phyloP scores from a whole-genome alignment of 2,888 invertebrate species.

The Caenorhabditis angaria region DNA sequence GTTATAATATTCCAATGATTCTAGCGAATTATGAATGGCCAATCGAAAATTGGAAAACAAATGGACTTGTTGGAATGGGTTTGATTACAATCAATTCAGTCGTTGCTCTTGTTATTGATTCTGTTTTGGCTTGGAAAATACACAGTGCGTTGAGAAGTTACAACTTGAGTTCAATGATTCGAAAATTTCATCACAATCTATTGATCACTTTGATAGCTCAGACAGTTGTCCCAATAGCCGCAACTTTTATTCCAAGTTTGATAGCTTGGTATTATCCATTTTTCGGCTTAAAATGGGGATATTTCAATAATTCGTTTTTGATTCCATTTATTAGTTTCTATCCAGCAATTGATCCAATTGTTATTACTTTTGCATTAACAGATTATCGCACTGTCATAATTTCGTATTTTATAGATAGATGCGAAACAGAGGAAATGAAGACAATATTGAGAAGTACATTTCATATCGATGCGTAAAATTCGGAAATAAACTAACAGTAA shows the following conservation, averaged over 20 bases:
- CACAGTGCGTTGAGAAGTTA: background rate
- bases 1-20: background rate
- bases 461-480: background rate
- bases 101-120: background rate
- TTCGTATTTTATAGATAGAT: background rate
- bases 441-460: background rate
- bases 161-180: background rate
- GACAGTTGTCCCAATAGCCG: conserved; percentile 15
- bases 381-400: conserved; percentile 10
- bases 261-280: conserved; percentile 17
- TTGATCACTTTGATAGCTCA: conserved; percentile 16
- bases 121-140: background rate
- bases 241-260: conserved; percentile 19
- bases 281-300: background rate
- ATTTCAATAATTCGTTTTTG: conserved; percentile 1
- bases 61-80: conserved; percentile 6
- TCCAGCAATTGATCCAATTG: conserved; percentile 21
- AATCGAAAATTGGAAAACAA: background rate
- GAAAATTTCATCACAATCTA: conserved; percentile 10
- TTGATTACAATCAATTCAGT: background rate
- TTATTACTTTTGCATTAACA: conserved; percentile 8
- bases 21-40: no score
- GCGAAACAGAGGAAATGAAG: background rate
- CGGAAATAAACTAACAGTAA: no score
- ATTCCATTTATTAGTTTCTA: conserved; percentile 22